Percentiles rank a stretch among this genome's conserved stretches.
These are phyloP conservation scores for Drosophila pectinifera DNA, from an alignment of 1,140 invertebrate genomes.

Conservation along the genomic window DNA sequence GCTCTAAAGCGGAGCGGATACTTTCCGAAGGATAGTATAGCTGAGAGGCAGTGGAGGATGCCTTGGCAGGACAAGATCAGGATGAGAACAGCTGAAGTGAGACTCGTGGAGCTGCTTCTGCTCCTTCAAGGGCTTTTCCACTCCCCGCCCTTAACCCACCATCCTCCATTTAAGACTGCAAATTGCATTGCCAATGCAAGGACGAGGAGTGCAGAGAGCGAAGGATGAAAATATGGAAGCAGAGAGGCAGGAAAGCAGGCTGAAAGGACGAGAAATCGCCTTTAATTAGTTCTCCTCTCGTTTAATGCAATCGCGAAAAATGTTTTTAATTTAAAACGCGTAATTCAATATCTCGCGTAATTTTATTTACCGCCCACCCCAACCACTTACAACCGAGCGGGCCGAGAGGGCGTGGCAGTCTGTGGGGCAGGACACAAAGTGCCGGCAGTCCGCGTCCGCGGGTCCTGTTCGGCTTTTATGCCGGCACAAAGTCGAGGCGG, in stretches of 20 bases:
- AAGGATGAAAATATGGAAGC: background rate
- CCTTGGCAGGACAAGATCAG: too few relatives aligned
- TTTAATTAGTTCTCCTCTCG: conserved; percentile 79
- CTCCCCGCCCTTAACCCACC: conserved; percentile 13
- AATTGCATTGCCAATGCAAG: conserved; percentile 60
- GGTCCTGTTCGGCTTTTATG: conserved; percentile 65
- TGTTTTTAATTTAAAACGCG: conserved; percentile 83
- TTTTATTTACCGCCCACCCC: conserved; percentile 67
- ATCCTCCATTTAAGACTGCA: conserved; percentile 59
- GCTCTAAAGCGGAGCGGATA: too few relatives aligned
- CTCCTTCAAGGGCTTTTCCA: background rate
- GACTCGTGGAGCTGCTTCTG: too few relatives aligned
- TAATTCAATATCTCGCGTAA: conserved; percentile 79
- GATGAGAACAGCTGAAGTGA: too few relatives aligned
- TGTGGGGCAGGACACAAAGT: conserved; percentile 59
- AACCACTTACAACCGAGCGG: conserved; percentile 43
- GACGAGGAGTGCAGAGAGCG: background rate
- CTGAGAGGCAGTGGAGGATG: too few relatives aligned
- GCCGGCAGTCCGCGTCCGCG: conserved; percentile 37
- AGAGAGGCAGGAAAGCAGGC: too few relatives aligned
- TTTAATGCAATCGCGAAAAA: conserved; percentile 82
- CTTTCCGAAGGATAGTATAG: too few relatives aligned
- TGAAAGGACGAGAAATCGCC: conserved; percentile 56
- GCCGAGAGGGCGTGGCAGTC: background rate
- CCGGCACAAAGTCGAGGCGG: conserved; percentile 40